These are phyloP conservation scores for Mus spretus DNA, from an alignment of 2,797 vertebrate genomes.

Conservation along the genomic window DNA sequence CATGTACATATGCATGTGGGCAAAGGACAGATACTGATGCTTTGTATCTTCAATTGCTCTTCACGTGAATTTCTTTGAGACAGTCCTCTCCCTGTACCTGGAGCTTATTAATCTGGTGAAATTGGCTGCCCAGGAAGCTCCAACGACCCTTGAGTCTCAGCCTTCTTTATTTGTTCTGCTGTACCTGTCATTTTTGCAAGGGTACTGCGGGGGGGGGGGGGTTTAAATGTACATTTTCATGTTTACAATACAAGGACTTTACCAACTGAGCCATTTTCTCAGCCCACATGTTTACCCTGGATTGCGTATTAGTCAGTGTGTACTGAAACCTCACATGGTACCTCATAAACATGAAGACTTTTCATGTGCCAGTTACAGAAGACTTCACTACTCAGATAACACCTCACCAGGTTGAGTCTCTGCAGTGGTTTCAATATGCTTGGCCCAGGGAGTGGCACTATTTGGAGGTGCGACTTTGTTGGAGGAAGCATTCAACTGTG, in stretches of 20 bases:
- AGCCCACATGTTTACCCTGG: neutral
- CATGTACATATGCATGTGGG: neutral
- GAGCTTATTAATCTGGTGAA: neutral
- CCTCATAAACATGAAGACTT: neutral
- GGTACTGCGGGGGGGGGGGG: no score
- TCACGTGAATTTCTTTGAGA: neutral
- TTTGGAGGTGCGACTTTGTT: neutral
- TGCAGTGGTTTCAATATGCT: neutral
- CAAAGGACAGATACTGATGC: neutral
- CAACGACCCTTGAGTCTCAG: neutral
- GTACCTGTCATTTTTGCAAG: neutral
- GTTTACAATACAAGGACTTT: neutral
- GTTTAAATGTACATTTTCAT: neutral
- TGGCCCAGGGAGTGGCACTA: neutral
- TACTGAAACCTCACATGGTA: neutral
- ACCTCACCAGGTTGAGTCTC: neutral
- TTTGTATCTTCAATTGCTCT: neutral
- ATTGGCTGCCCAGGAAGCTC: neutral
- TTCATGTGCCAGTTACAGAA: neutral
- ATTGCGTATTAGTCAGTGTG: neutral
- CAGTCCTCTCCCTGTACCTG: neutral
- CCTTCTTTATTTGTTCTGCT: no score
- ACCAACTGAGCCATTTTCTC: neutral
- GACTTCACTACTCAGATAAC: neutral
- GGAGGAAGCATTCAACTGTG: neutral